Conservation (phyloP, 2,797 vertebrate species). For the Acrossocheilus fasciatus region DNA sequence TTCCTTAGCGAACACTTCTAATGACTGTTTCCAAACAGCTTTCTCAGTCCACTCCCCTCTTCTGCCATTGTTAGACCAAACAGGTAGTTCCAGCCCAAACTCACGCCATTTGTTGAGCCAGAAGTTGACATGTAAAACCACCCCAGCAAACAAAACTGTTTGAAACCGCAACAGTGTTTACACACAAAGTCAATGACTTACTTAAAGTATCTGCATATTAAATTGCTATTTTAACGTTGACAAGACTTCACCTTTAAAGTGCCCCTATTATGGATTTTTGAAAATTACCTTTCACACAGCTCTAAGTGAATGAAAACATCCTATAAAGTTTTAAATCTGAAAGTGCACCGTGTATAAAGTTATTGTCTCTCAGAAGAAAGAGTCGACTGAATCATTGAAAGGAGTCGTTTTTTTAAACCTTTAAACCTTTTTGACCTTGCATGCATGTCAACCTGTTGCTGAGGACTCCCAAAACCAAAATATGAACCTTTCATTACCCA, state of each 20-base stretch:
- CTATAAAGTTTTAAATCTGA: too few species aligned
- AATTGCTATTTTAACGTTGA: not conserved
- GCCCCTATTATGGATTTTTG: too few species aligned
- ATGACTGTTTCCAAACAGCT: not conserved
- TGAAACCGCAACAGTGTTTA: slow-evolving; percentile 11
- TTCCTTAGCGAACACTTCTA: not conserved
- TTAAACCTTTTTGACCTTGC: too few species aligned
- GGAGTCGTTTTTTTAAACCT: too few species aligned
- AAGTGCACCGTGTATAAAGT: too few species aligned
- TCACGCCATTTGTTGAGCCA: not conserved
- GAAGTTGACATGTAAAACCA: not conserved
- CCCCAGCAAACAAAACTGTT: not conserved
- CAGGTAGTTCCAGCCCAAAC: not conserved
- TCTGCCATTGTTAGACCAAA: not conserved
- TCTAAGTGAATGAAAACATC: too few species aligned
- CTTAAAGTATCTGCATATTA: not conserved
- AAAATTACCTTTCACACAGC: too few species aligned
- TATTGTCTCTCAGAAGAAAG: too few species aligned
- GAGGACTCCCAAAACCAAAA: too few species aligned
- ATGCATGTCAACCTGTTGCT: too few species aligned
- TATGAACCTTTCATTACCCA: too few species aligned
- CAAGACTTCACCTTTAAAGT: slow-evolving; percentile 6
- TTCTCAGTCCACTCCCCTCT: not conserved
- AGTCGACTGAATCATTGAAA: too few species aligned
- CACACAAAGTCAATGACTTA: not conserved